Conservation (phyloP, 2,113 vertebrate genomes). For the Malaclemys terrapin region DNA sequence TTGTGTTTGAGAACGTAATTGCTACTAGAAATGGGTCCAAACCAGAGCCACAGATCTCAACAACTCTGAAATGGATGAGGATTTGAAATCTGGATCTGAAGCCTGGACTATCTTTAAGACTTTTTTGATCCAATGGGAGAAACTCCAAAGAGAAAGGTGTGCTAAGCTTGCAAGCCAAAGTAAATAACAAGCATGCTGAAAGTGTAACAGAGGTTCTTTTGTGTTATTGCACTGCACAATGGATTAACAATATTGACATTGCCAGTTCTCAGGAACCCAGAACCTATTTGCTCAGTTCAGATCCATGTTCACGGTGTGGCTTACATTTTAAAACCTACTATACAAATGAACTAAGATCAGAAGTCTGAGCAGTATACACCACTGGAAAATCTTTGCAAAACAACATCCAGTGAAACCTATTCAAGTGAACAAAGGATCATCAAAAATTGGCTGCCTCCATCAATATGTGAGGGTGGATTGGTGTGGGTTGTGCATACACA, state of each 20-base stretch:
- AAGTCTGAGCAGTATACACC: background rate
- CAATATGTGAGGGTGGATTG: background rate
- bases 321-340: background rate
- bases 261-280: background rate
- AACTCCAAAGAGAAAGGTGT: background rate
- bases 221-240: background rate
- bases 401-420: background rate
- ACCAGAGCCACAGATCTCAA: background rate
- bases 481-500: background rate
- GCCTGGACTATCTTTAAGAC: background rate
- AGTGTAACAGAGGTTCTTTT: background rate
- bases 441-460: background rate
- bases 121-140: background rate
- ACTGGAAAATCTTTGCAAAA: background rate
- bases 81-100: background rate
- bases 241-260: background rate
- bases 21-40: background rate
- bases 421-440: rapidly evolving
- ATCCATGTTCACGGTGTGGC: background rate
- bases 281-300: background rate
- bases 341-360: background rate
- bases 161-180: background rate
- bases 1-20: background rate
- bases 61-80: background rate
- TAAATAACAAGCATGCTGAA: background rate